Evolutionary conservation across 1,140 invertebrate species (phyloP), one percentile per base, ranked within the genome.

Genomic region (Globodera ellingtonae): DNA sequence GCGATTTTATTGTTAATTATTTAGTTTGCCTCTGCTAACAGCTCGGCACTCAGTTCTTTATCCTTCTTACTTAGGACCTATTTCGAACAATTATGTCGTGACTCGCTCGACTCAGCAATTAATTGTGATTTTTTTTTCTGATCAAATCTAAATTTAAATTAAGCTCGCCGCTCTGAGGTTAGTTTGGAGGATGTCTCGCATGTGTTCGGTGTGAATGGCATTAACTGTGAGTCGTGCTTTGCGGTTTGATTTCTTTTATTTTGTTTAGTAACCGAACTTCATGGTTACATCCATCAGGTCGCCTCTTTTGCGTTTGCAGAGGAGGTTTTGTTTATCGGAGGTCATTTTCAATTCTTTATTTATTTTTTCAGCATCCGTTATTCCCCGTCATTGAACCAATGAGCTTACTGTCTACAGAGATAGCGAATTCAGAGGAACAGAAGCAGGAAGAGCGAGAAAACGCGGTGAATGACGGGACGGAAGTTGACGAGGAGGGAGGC

Each of bases 221-320:
- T 62, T 62, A 62, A 18, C 18, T 18, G 69, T 77, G 21, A 69
- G 47, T 77, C 67, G 59, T 69, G 1, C 67, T 15, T 50, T 21
- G n/a, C 69, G 10, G 5, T 9, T 65, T 62, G 15, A 62, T 7
- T 6, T 4, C 8, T n/a, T 15, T 0, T 0, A 13, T 76, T 44
- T 44, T 70, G 67, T 77, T 69, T 18, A 77, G 75, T 77, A 21
- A 65, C 62, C n/a, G 75, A 77, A 48, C 59, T 77, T 18, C 75
- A 77, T 77, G 75, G 67, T 77, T 77, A 77, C 48, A 48, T 77
- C 6, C 52, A 77, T 15, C 75, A 77, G 44, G 75, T 77, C 10
- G 21, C 21, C 9, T 15, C 50, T 35, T 77, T 69, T n/a, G 46
- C 65, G 24, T 46, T 47, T 24, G 21, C n/a, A 44, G 75, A 67